These are phyloP conservation scores for Myodes glareolus DNA, from an alignment of 2,113 vertebrate species.

Conservation along the genomic window DNA sequence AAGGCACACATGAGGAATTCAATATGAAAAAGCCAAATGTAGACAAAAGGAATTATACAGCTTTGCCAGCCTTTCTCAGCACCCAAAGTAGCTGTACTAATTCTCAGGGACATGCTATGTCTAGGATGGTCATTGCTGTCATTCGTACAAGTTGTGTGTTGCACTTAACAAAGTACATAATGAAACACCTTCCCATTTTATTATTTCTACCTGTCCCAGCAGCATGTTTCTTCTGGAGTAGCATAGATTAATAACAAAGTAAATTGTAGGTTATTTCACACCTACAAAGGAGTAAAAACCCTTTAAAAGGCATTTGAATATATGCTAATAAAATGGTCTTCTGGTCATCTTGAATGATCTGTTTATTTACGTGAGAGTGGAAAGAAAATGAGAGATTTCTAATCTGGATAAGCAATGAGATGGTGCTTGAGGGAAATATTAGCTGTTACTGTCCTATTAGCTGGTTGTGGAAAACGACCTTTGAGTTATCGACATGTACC, in stretches of 20 bases:
- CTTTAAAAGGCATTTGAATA: background rate
- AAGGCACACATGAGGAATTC: background rate
- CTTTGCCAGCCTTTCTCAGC: background rate
- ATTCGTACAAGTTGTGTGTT: background rate
- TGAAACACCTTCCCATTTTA: background rate
- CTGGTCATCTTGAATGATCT: background rate
- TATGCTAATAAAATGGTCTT: background rate
- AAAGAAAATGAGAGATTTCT: constrained; percentile 2
- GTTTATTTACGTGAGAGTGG: background rate
- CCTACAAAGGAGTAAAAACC: background rate
- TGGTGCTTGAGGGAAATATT: background rate
- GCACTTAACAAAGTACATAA: background rate
- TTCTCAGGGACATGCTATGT: background rate
- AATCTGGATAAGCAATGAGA: background rate
- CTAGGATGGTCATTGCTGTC: background rate
- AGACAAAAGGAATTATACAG: background rate
- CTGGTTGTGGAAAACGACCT: constrained; percentile 1
- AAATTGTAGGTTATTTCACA: background rate
- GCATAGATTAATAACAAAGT: background rate
- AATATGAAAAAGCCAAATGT: background rate
- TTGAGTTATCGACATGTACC: background rate
- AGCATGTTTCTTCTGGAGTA: background rate
- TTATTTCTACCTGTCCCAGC: background rate
- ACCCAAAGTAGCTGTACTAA: background rate
- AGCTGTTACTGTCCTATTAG: background rate